phyloP scores from a whole-genome alignment of 2,888 invertebrate species.

The Caenorhabditis sulstoni region DNA sequence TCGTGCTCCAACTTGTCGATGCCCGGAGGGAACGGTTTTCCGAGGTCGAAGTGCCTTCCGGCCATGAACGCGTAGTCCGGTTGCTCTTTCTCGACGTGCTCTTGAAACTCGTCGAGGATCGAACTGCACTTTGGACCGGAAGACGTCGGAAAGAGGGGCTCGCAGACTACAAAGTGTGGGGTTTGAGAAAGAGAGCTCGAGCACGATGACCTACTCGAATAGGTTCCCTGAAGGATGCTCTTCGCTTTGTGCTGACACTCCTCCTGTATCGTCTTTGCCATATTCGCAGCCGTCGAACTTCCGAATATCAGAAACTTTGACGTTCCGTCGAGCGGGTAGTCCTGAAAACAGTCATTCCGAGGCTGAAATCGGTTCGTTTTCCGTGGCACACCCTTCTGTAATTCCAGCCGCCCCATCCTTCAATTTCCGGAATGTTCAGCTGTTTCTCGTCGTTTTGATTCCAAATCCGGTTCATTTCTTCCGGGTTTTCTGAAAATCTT shows the following conservation, averaged over 20 bases:
- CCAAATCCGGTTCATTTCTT: conserved; percentile 7
- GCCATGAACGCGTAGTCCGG: conserved; percentile 14
- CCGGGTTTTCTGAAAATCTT: conserved; percentile 5
- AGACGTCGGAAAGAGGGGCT: conserved; percentile 28
- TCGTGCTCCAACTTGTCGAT: conserved; percentile 8
- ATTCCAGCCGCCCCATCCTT: conserved; percentile 9
- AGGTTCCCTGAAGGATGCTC: conserved; percentile 22
- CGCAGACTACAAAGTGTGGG: conserved; percentile 14
- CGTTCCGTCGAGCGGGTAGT: conserved; percentile 15
- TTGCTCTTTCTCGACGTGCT: conserved; percentile 3
- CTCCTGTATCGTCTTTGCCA: conserved; percentile 2
- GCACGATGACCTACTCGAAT: neutral
- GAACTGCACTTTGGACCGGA: conserved; percentile 10
- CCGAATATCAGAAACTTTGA: conserved; percentile 24
- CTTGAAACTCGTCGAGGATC: neutral
- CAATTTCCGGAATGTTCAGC: conserved; percentile 2
- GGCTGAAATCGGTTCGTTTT: too few species aligned
- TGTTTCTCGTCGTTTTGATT: neutral
- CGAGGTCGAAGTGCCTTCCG: conserved; percentile 6
- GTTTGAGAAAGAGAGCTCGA: neutral
- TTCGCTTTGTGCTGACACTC: conserved; percentile 31
- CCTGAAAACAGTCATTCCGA: conserved; percentile 3
- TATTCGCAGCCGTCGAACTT: conserved; percentile 26
- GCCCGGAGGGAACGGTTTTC: neutral
- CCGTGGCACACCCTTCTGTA: neutral